Evolutionary conservation across 2,797 vertebrate species (phyloP).

Genomic region (Danionella dracula): DNA sequence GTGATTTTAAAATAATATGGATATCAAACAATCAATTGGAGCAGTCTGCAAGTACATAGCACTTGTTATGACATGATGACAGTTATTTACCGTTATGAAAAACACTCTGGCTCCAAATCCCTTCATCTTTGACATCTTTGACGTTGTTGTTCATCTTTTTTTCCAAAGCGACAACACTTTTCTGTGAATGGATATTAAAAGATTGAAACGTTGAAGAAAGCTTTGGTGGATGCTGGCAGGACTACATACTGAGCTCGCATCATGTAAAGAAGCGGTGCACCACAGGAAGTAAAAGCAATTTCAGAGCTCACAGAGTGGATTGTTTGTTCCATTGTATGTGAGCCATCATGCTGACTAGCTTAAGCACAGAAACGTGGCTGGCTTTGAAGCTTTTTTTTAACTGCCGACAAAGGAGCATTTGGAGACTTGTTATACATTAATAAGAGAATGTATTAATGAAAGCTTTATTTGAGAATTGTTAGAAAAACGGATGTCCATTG

Average conservation of each 20-base stretch:
- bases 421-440: no score
- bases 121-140: conserved; percentile 30
- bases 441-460: no score
- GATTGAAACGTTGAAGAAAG: conserved; percentile 36
- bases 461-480: no score
- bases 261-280: conserved; percentile 30
- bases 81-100: no score
- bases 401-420: not conserved
- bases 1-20: no score
- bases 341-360: not conserved
- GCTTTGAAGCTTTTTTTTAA: not conserved
- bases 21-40: no score
- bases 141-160: conserved; percentile 22
- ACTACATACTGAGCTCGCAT: conserved; percentile 27
- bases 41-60: no score
- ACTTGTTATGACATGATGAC: no score
- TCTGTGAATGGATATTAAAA: conserved; percentile 32
- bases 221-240: conserved; percentile 30
- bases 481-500: no score
- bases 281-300: conserved; percentile 24
- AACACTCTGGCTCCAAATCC: not conserved
- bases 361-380: not conserved
- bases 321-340: not conserved
- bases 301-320: conserved; percentile 1
- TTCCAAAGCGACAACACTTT: conserved; percentile 22